Evolutionary conservation across 2,888 invertebrate genomes (phyloP), one percentile per base, ranked within the genome.

Genomic region (Leucophenga maculata): DNA sequence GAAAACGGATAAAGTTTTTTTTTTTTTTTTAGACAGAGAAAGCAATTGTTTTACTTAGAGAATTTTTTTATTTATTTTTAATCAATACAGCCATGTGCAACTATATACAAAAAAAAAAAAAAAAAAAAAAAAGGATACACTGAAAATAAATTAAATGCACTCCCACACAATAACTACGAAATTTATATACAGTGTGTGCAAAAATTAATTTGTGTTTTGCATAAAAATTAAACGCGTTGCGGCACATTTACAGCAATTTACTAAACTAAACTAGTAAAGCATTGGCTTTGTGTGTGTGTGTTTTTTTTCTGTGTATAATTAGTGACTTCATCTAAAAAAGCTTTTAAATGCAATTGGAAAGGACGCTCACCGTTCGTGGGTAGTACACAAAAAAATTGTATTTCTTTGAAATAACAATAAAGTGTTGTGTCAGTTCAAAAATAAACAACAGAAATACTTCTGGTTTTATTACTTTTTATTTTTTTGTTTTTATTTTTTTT

Each of bases 351-450:
- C 22, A 74, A 73, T 46, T 62, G 57, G 59, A 65, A 69, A 66
- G 66, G 69, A 69, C 74, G 79, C 80, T 80, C 80, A 80, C 80
- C 80, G 71, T 78, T 75, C 60, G 71, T 72, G 68, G 46, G 46
- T 67, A 54, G 60, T 44, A 60, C 39, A 60, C 32, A 60, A 60
- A 60, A 60, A 60, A 26, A 57, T 39, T 20, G 57, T 26, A 57
- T 57, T 20, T 55, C 18, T 22, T 39, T 11, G 11, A 39, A 39
- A 39, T 8, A 11, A 39, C 39, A 39, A 39, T 39, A 39, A 39
- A 39, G 39, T 39, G 39, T 39, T 39, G 39, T 39, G 39, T 39
- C 39, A 39, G 39, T 39, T 39, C 39, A 39, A 39, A 39, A 39
- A 39, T 39, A 11, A 39, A 39, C 39, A 60, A 60, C 44, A 60